Base-by-base conservation (phyloP, 1,140 invertebrate species). In the Apolygus lucorum region DNA sequence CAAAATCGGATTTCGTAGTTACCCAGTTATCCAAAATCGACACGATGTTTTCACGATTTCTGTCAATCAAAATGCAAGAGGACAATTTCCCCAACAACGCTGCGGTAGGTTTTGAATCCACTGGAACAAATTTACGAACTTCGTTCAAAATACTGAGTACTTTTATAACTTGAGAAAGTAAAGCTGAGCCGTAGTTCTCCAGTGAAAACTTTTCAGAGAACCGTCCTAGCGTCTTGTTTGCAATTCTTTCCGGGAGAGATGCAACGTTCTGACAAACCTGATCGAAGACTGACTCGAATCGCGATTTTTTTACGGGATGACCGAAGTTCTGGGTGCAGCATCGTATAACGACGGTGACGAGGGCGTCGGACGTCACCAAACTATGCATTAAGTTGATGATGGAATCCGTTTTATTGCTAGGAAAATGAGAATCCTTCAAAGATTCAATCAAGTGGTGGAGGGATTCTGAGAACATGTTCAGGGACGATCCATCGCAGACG, bases 201-300 rank as follows among this genome's bases (percentile, higher is more conserved):
- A 80, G 77, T 0, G 79, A 76, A 75, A 88, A 90, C n/a, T 81
- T 79, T 42, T 83, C 78, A 0, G 84, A 82, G 1, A 84, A 77
- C 52, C 85, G 78, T 0, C 76, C 78, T 54, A 85, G 75, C 8
- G 87, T 70, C 72, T 81, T 82, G 76, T 91, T 92, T 2, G 87
- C 86, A 0, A 91, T 78, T 71, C 85, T 78, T 72, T 80, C 84
- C 0, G 89, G 89, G 63, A 91, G 72, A 1, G 86, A 86, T 0
- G 85, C 77, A 49, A 91, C 68, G 27, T 85, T 74, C 74, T 89
- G 87, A 0, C 88, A 78, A 21, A 81, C 82, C 28, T 52, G 22
- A 27, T 70, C 17, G 24, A 63, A 42, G 17, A 21, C 2, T 22
- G 26, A 14, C 26, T 17, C 28, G 14, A 63, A 59, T 11, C 22